These are phyloP conservation scores for Orthosia gracilis DNA, from an alignment of 2,888 invertebrate species.

Conservation along the genomic window DNA sequence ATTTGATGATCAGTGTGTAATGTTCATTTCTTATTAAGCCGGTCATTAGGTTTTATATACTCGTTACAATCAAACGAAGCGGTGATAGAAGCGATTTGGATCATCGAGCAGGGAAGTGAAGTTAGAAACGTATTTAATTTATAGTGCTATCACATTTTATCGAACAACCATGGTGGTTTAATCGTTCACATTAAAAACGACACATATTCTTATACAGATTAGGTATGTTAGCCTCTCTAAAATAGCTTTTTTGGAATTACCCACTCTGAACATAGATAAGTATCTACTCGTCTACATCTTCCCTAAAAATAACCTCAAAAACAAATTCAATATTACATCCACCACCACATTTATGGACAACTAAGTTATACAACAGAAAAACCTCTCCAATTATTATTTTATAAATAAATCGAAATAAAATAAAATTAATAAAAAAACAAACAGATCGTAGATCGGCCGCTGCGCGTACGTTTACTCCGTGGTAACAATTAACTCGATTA, in stretches of 20 bases:
- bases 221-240: background rate
- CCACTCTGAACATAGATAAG: too few relatives aligned
- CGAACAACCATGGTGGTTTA: background rate
- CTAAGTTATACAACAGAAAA: slow-evolving; percentile 16
- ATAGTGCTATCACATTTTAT: background rate
- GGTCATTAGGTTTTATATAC: slow-evolving; percentile 38
- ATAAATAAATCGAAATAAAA: slow-evolving; percentile 39
- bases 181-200: too few relatives aligned
- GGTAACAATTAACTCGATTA: slow-evolving; percentile 88
- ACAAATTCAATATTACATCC: background rate
- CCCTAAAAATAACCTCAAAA: background rate
- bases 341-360: background rate
- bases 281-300: too few relatives aligned
- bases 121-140: background rate
- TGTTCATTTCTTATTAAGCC: slow-evolving; percentile 34
- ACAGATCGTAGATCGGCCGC: slow-evolving; percentile 58
- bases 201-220: background rate
- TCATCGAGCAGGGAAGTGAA: slow-evolving; percentile 14
- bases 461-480: slow-evolving; percentile 75
- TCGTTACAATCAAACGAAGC: slow-evolving; percentile 42
- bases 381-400: slow-evolving; percentile 47
- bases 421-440: slow-evolving; percentile 58
- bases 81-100: slow-evolving; percentile 24
- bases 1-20: slow-evolving; percentile 35
- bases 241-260: too few relatives aligned